phyloP scores from a whole-genome alignment of 2,888 invertebrate species.

The Polylopha cassiicola region DNA sequence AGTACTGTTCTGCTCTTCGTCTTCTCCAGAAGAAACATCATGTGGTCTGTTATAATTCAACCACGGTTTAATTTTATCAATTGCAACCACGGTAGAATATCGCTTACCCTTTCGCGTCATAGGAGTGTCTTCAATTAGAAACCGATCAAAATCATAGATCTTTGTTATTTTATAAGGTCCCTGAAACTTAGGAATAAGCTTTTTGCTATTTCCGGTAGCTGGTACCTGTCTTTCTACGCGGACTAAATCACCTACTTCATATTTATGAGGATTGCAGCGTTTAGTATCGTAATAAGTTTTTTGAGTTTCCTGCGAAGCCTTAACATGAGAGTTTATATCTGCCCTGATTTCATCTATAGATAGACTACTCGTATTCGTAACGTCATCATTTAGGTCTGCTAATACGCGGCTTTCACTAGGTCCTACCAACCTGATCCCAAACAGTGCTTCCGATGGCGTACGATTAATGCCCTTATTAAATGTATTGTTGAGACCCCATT shows the following conservation, averaged over 20 bases:
- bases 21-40: slow-evolving; percentile 4
- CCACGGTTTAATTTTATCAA: slow-evolving; percentile 16
- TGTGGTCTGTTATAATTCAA: slow-evolving; percentile 2
- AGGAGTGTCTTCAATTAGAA: slow-evolving; percentile 16
- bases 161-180: slow-evolving; percentile 19
- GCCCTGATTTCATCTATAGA: slow-evolving; percentile 3
- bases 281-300: slow-evolving; percentile 11
- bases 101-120: slow-evolving; percentile 12
- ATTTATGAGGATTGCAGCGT: slow-evolving; percentile 4
- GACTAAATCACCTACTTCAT: slow-evolving; percentile 19
- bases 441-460: background rate
- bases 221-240: slow-evolving; percentile 13
- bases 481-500: slow-evolving; percentile 16
- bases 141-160: slow-evolving; percentile 15
- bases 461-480: slow-evolving; percentile 9
- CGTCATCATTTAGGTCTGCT: background rate
- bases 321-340: slow-evolving; percentile 1
- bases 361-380: background rate
- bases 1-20: background rate
- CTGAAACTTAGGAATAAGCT: slow-evolving; percentile 18
- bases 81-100: slow-evolving; percentile 10
- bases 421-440: slow-evolving; percentile 3
- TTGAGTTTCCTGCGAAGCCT: slow-evolving; percentile 3
- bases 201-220: slow-evolving; percentile 15
- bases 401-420: background rate